Evolutionary conservation across 2,113 vertebrate genomes (phyloP).

Genomic region (Pseudorasbora parva): DNA sequence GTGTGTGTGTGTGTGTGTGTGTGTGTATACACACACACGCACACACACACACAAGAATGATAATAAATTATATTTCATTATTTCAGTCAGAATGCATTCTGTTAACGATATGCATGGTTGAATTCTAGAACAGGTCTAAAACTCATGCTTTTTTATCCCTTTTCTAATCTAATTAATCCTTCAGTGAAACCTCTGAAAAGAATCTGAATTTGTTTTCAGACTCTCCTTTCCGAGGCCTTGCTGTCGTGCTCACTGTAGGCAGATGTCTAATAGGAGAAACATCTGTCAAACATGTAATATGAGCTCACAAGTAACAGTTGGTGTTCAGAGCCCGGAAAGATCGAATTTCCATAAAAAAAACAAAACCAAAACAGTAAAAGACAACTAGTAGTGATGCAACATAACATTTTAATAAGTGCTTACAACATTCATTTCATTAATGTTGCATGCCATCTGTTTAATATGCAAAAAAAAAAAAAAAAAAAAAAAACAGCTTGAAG

Average conservation of each 20-base stretch:
- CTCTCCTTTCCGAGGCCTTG: slow-evolving; percentile 59
- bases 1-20: too few relatives aligned
- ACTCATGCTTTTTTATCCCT: too few relatives aligned
- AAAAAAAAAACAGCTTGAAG: too few relatives aligned
- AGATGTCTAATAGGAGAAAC: slow-evolving; percentile 64
- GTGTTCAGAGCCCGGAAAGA: slow-evolving; percentile 40
- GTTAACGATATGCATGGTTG: not conserved
- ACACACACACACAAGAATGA: too few relatives aligned
- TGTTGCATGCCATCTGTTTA: not conserved
- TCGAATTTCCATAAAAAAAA: slow-evolving; percentile 48
- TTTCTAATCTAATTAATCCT: not conserved
- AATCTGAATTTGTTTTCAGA: slow-evolving; percentile 48
- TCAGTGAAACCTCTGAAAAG: not conserved
- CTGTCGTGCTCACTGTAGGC: slow-evolving; percentile 50
- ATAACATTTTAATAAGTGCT: not conserved
- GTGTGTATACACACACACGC: too few relatives aligned
- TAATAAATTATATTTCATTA: too few relatives aligned
- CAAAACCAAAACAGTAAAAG: not conserved
- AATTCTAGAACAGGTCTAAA: not conserved
- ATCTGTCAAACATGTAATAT: slow-evolving; percentile 64
- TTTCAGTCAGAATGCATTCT: too few relatives aligned
- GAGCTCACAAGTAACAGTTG: slow-evolving; percentile 63
- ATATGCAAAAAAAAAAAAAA: not conserved
- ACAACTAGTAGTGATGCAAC: slow-evolving; percentile 10
- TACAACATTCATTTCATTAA: not conserved